These are phyloP conservation scores for Dendrocopos noguchii DNA, from an alignment of 2,113 vertebrate species.

Conservation along the genomic window DNA sequence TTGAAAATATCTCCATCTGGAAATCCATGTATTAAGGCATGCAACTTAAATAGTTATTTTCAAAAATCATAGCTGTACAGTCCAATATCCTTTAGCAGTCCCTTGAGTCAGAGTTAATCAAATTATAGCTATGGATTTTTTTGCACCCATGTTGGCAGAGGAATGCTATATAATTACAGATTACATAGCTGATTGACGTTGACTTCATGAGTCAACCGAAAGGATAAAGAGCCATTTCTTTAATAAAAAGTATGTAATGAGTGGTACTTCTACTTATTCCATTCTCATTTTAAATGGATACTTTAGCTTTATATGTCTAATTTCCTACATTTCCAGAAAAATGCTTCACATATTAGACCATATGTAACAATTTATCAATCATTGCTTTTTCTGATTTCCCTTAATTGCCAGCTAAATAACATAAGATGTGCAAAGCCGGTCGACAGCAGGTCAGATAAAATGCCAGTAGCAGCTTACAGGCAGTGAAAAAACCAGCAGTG, in stretches of 20 bases:
- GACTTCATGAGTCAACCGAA: conserved; percentile 19
- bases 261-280: neutral
- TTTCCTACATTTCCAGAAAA: conserved; percentile 28
- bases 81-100: neutral
- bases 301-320: neutral
- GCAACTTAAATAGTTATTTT: neutral
- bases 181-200: neutral
- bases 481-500: neutral
- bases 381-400: neutral
- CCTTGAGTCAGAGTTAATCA: neutral
- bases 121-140: conserved; percentile 22
- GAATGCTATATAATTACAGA: neutral
- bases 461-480: neutral
- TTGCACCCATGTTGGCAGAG: neutral
- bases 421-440: neutral
- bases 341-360: neutral
- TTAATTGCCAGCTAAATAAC: neutral
- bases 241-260: conserved; percentile 5
- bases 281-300: conserved; percentile 5
- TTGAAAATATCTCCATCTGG: neutral
- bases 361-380: neutral
- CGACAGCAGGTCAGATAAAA: neutral
- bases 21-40: neutral
- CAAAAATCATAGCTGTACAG: neutral
- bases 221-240: conserved; percentile 34